Percentiles rank a stretch among this genome's conserved stretches.
These are phyloP conservation scores for Microctenopoma stevenorrisi DNA, from an alignment of 2,797 vertebrate genomes.

Conservation along the genomic window DNA sequence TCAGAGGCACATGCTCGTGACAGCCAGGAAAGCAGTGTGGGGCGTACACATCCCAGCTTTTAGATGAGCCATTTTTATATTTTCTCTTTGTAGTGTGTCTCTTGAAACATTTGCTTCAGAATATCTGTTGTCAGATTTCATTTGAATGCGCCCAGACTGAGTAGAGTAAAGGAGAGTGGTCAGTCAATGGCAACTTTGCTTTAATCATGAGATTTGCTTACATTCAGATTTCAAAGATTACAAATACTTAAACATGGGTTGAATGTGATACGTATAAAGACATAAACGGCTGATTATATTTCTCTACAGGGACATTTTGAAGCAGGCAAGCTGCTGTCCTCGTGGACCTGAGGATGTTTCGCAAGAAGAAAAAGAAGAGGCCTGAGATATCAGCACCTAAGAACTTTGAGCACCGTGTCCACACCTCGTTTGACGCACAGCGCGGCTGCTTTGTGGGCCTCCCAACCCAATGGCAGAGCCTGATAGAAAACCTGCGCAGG, in stretches of 20 bases:
- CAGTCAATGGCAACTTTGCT: neutral
- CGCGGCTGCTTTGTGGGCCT: constrained; percentile 94
- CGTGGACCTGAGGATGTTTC: constrained; percentile 89
- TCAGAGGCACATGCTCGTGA: constrained; percentile 58
- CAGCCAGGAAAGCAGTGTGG: constrained; percentile 42
- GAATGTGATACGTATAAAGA: constrained; percentile 10
- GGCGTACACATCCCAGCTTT: constrained; percentile 39
- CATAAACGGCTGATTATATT: constrained; percentile 28
- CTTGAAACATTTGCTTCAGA: constrained; percentile 19
- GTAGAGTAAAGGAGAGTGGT: constrained; percentile 13
- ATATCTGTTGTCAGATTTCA: constrained; percentile 38
- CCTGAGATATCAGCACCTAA: constrained; percentile 96
- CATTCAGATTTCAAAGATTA: constrained; percentile 43
- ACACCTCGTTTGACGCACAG: constrained; percentile 96
- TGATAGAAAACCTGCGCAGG: constrained; percentile 93
- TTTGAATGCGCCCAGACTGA: constrained; percentile 37
- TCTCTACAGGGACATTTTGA: constrained; percentile 64
- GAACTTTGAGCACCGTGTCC: constrained; percentile 98
- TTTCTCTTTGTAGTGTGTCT: neutral
- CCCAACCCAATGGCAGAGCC: constrained; percentile 97
- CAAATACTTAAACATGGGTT: constrained; percentile 24
- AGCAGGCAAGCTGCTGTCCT: constrained; percentile 56
- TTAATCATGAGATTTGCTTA: constrained; percentile 35
- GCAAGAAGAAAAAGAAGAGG: constrained; percentile 99
- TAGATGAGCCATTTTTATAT: constrained; percentile 37